phyloP scores from a whole-genome alignment of 2,113 vertebrate species.

The Limnothrissa miodon region DNA sequence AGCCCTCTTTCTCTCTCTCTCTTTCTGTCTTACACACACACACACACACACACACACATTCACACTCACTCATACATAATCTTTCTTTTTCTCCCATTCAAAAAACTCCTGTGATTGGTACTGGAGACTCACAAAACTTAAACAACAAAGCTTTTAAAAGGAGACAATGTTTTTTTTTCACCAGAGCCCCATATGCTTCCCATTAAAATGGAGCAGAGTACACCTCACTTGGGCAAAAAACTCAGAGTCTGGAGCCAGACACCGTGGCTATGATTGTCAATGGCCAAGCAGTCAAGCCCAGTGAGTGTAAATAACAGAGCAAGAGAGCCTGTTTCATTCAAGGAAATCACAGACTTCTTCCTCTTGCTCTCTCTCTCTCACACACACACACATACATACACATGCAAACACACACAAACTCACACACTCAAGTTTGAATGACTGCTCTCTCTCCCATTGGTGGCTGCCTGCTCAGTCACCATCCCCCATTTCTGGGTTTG shows the following conservation, averaged over 20 bases:
- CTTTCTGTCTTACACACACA: slow-evolving; percentile 45
- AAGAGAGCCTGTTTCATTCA: not conserved
- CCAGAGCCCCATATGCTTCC: slow-evolving; percentile 26
- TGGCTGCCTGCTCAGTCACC: slow-evolving; percentile 32
- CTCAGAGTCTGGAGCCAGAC: not conserved
- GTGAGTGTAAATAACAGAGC: not conserved
- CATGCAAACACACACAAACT: not conserved
- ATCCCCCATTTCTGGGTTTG: slow-evolving; percentile 19
- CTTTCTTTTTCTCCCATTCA: too few relatives aligned
- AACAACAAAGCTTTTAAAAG: not conserved
- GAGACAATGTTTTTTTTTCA: not conserved
- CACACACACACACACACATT: not conserved
- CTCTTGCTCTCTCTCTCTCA: not conserved
- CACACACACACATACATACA: not conserved
- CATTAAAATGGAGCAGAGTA: slow-evolving; percentile 27
- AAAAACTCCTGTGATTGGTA: not conserved
- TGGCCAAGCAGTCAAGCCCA: not conserved
- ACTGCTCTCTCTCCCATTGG: slow-evolving; percentile 35
- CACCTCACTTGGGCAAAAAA: not conserved
- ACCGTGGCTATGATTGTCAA: not conserved
- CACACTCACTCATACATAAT: slow-evolving; percentile 30
- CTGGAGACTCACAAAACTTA: not conserved
- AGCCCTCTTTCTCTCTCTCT: slow-evolving; percentile 21
- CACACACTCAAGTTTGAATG: slow-evolving; percentile 22
- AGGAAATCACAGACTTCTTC: not conserved